These are phyloP conservation scores for Oscheius sp. DNA, from an alignment of 2,888 invertebrate genomes.

Conservation along the genomic window DNA sequence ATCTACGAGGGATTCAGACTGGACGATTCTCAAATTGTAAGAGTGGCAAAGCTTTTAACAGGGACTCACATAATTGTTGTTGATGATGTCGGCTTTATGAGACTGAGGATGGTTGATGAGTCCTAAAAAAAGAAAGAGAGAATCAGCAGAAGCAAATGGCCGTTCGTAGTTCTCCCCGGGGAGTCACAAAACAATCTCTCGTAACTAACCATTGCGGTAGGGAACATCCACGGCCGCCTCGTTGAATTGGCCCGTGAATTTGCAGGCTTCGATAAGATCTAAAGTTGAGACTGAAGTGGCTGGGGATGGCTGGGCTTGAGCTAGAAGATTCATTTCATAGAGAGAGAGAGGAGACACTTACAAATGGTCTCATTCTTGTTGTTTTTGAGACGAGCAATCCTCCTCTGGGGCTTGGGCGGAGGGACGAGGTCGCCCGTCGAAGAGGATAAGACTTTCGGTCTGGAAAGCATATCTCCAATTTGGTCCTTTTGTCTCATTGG, in stretches of 20 bases:
- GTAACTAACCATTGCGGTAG: slow-evolving; percentile 11
- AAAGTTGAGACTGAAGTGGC: slow-evolving; percentile 24
- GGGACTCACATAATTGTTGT: slow-evolving; percentile 18
- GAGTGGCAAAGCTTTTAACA: too few relatives aligned
- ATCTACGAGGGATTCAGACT: too few relatives aligned
- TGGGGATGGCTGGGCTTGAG: slow-evolving; percentile 2
- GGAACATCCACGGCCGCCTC: slow-evolving; percentile 17
- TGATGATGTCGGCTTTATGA: slow-evolving; percentile 10
- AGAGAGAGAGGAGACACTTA: background rate
- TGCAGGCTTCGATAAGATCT: slow-evolving; percentile 29
- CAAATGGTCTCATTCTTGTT: slow-evolving; percentile 22
- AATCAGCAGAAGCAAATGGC: slow-evolving; percentile 7
- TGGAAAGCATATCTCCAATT: too few relatives aligned
- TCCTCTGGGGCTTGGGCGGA: slow-evolving; percentile 46
- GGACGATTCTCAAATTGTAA: too few relatives aligned
- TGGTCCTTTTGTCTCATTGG: too few relatives aligned
- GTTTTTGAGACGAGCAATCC: slow-evolving; percentile 43
- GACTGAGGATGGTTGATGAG: background rate
- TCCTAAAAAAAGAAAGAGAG: background rate
- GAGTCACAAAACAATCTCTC: slow-evolving; percentile 1
- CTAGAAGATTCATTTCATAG: background rate
- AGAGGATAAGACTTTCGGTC: slow-evolving; percentile 12
- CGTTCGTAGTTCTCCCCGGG: background rate
- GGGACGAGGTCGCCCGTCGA: slow-evolving; percentile 29
- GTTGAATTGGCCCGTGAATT: slow-evolving; percentile 29